A percentile compares a stretch with the other conserved stretches of the same genome.
Conservation (phyloP, 2,113 vertebrate species). For the Lethenteron camtschaticum region DNA sequence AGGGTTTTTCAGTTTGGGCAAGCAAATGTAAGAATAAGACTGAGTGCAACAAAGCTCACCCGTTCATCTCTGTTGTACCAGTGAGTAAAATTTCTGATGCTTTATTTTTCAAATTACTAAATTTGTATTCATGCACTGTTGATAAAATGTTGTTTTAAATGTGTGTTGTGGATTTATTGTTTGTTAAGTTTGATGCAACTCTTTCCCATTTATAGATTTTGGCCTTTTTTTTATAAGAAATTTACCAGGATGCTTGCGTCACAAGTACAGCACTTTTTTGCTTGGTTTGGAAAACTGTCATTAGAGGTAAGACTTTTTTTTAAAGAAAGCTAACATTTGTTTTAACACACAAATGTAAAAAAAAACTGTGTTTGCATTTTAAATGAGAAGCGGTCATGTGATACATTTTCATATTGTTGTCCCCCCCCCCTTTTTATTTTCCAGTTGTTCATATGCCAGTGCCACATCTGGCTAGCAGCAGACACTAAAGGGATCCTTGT, state of each 20-base stretch:
- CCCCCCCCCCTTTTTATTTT: conserved; percentile 7
- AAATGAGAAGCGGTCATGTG: no score
- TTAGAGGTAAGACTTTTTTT: conserved; percentile 45
- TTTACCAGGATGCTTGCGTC: conserved; percentile 70
- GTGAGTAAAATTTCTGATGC: conserved; percentile 21
- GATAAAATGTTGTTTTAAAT: background rate
- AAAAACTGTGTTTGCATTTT: no score
- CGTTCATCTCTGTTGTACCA: conserved; percentile 79
- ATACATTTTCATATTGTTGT: no score
- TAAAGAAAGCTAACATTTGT: background rate
- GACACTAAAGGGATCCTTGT: conserved; percentile 88
- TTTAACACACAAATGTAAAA: no score
- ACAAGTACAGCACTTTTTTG: conserved; percentile 90
- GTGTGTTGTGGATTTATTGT: no score
- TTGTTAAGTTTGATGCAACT: background rate
- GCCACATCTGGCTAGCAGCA: conserved; percentile 92
- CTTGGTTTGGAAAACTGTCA: conserved; percentile 95
- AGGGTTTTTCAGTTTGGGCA: conserved; percentile 91
- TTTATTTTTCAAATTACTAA: conserved; percentile 3
- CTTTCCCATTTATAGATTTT: conserved; percentile 37
- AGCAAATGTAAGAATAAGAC: conserved; percentile 90
- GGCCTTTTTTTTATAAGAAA: conserved; percentile 90
- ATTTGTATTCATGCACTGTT: conserved; percentile 4
- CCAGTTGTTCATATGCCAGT: conserved; percentile 93
- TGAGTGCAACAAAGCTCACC: conserved; percentile 81